phyloP scores from a whole-genome alignment of 1,140 invertebrate species.

The Procambarus clarkii region DNA sequence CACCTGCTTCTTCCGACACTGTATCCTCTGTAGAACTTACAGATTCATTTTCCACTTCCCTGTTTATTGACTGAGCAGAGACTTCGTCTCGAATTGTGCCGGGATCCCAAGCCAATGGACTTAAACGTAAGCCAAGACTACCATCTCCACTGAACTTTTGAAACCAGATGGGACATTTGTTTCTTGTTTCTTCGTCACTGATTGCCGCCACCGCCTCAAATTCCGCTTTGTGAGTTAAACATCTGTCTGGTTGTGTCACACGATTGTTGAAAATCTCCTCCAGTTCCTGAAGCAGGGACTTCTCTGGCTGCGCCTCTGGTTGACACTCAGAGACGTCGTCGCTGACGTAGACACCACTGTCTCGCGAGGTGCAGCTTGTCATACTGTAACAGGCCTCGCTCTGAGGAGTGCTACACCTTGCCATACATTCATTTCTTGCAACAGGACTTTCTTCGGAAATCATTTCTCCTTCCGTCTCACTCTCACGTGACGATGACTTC shows the following conservation, averaged over 20 bases:
- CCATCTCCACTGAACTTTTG: neutral
- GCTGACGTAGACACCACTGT: slow-evolving; percentile 25
- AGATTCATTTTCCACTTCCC: neutral
- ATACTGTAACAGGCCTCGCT: slow-evolving; percentile 32
- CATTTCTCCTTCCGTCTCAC: neutral
- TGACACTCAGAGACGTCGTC: neutral
- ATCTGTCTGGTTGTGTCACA: neutral
- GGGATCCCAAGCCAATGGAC: neutral
- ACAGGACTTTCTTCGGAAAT: neutral
- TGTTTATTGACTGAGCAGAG: neutral
- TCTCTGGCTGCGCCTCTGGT: neutral
- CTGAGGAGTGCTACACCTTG: neutral
- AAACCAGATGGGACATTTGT: neutral
- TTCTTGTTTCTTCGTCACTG: neutral
- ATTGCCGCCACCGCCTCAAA: neutral
- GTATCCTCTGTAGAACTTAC: too few species aligned
- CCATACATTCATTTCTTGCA: neutral
- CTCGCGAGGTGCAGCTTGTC: slow-evolving; percentile 20
- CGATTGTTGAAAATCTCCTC: neutral
- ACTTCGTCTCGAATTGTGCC: neutral
- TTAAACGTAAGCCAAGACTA: neutral
- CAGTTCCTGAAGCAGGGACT: slow-evolving; percentile 24
- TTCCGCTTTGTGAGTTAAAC: neutral
- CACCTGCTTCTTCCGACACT: neutral
- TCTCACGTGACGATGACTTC: neutral